Evolutionary conservation across 2,888 invertebrate genomes (phyloP).

Genomic region (Sphecodes monilicornis): DNA sequence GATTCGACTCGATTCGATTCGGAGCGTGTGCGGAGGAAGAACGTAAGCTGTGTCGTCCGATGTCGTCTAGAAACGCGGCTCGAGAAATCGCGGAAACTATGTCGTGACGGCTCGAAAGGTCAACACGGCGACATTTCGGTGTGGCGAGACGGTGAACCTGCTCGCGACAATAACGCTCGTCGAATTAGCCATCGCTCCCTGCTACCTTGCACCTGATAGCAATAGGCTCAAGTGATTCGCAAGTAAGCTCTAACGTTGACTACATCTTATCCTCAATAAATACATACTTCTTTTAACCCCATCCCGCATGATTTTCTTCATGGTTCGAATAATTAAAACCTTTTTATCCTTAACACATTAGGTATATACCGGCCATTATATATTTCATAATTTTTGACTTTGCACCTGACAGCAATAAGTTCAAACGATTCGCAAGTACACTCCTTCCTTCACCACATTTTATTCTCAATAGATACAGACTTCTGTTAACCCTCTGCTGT

Average conservation of each 20-base stretch:
- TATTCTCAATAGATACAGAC: too few relatives aligned
- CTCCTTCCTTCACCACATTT: too few relatives aligned
- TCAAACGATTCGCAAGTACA: too few relatives aligned
- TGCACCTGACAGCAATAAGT: too few relatives aligned
- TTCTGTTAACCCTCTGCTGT: too few relatives aligned
- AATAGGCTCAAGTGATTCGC: not conserved
- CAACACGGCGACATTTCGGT: conserved; percentile 69
- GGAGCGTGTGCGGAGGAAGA: conserved; percentile 23
- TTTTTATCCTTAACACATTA: too few relatives aligned
- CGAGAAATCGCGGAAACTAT: conserved; percentile 75
- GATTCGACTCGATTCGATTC: conserved; percentile 37
- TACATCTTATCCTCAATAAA: not conserved
- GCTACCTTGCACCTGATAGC: conserved; percentile 3
- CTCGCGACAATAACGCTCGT: conserved; percentile 1
- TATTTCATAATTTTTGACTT: too few relatives aligned
- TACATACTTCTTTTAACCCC: not conserved
- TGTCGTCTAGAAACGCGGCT: conserved; percentile 46
- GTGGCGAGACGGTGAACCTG: conserved; percentile 22
- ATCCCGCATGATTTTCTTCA: too few relatives aligned
- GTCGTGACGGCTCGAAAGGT: conserved; percentile 69
- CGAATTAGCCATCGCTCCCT: not conserved
- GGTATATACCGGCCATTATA: too few relatives aligned
- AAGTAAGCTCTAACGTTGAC: not conserved
- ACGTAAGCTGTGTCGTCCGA: not conserved
- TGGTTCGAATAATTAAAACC: too few relatives aligned